Conservation (phyloP, 2,113 vertebrate species). For the Chloropsis cyanopogon region DNA sequence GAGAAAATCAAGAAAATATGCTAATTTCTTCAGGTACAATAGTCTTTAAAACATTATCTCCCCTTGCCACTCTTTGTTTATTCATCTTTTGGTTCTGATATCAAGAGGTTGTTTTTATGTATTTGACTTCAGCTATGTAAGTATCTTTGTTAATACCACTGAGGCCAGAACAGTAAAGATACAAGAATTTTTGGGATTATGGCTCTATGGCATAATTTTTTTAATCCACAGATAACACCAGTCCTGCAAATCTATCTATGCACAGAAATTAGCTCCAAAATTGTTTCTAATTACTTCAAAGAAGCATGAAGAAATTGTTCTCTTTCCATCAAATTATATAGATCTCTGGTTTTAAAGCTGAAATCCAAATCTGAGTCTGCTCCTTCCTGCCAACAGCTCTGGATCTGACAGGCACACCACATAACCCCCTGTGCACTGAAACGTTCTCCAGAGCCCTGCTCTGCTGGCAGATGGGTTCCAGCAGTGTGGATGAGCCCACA, state of each 20-base stretch:
- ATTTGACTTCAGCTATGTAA: neutral
- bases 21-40: neutral
- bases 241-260: neutral
- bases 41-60: neutral
- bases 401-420: neutral
- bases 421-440: neutral
- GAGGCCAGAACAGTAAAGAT: neutral
- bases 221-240: neutral
- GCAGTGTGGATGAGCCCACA: neutral
- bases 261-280: neutral
- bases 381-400: neutral
- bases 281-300: neutral
- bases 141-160: neutral
- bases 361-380: neutral
- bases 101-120: neutral
- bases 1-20: neutral
- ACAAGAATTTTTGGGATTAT: neutral
- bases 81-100: neutral
- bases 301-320: neutral
- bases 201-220: neutral
- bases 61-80: neutral
- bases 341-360: neutral
- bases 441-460: neutral
- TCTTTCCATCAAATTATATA: neutral
- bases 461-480: neutral